Base-by-base conservation (phyloP, 2,113 vertebrate genomes). In the Alosa alosa region DNA sequence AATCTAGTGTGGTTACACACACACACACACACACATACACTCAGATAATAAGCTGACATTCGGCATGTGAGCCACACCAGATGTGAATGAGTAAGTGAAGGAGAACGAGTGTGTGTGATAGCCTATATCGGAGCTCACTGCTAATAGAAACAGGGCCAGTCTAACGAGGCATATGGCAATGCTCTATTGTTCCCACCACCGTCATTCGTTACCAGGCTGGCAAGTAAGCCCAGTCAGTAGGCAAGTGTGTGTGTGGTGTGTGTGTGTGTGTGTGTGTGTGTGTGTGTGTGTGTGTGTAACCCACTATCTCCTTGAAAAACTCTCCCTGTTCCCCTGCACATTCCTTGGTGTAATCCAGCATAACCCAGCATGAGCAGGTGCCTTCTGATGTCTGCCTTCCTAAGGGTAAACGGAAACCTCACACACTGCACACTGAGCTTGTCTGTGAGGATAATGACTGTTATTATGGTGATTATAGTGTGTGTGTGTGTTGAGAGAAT, bases 391-490 rank as follows among this genome's bases (percentile, higher is more conserved):
- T 72, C 64, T 72, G 64, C 6, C 64, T 36, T 72, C n/a, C 64
- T 31, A 72, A 31, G 25, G 64, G 25, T 9, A 25, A 72, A 72
- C n/a, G 64, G 64, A 72, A 72, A 72, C 64, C 64, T 72, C 2
- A 31, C 64, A 31, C n/a, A 44, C 41, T 44, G 41, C 31, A 31
- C 31, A 25, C 64, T 10, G 64, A 10, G 64, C 31, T 10, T 36
- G 64, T 13, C 64, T 72, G 64, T 36, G 25, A 72, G 64, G 25
- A 72, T 72, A 36, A 72, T 72, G 64, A 72, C 25, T 72, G 64
- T 72, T 36, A 72, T 72, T 72, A 72, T 36, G 60, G 0, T 72
- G 64, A 72, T 72, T 72, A 72, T 72, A 72, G n/a, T 72, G 64
- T 72, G 60, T 72, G 64, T 36, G 64, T 72, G 64, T 72, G 25